Evolutionary conservation across 2,113 vertebrate genomes (phyloP).

Genomic region (Orthochromis indermauri): DNA sequence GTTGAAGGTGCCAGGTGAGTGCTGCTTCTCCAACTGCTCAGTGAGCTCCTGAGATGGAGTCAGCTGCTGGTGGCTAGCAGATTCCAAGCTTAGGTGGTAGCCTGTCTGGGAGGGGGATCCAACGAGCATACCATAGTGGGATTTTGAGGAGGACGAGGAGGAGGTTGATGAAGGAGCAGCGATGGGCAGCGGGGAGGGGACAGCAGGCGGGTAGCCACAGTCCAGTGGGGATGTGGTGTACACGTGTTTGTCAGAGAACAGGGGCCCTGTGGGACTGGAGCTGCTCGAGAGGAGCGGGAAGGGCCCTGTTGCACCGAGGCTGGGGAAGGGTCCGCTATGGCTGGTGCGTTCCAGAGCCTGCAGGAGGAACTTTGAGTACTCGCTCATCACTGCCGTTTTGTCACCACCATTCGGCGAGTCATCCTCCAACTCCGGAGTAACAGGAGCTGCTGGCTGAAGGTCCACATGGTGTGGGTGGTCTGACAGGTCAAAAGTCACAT

Average conservation of each 20-base stretch:
- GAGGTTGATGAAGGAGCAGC: slow-evolving; percentile 77
- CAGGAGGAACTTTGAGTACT: slow-evolving; percentile 98
- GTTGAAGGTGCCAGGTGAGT: slow-evolving; percentile 81
- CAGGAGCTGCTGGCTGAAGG: slow-evolving; percentile 85
- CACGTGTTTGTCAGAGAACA: slow-evolving; percentile 93
- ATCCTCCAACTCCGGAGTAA: slow-evolving; percentile 85
- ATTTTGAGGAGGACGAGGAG: slow-evolving; percentile 85
- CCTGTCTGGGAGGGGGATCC: slow-evolving; percentile 82
- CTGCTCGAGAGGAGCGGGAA: slow-evolving; percentile 85
- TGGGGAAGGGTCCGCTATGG: slow-evolving; percentile 84
- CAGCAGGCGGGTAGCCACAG: slow-evolving; percentile 87
- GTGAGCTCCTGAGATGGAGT: slow-evolving; percentile 98
- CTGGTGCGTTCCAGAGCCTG: slow-evolving; percentile 97
- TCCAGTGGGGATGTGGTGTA: slow-evolving; percentile 91
- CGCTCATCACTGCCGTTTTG: slow-evolving; percentile 90
- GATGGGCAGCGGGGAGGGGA: slow-evolving; percentile 90
- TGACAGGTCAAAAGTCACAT: slow-evolving; percentile 88
- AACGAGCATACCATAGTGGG: slow-evolving; percentile 93
- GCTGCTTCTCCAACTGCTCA: slow-evolving; percentile 93
- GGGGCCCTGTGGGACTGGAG: slow-evolving; percentile 83
- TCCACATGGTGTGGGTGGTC: slow-evolving; percentile 87
- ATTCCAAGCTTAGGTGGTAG: slow-evolving; percentile 90
- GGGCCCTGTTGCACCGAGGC: slow-evolving; percentile 85
- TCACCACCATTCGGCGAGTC: slow-evolving; percentile 82
- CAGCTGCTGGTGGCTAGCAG: slow-evolving; percentile 89